Evolutionary conservation across 1,140 invertebrate genomes (phyloP).

Genomic region (Solen grandis): DNA sequence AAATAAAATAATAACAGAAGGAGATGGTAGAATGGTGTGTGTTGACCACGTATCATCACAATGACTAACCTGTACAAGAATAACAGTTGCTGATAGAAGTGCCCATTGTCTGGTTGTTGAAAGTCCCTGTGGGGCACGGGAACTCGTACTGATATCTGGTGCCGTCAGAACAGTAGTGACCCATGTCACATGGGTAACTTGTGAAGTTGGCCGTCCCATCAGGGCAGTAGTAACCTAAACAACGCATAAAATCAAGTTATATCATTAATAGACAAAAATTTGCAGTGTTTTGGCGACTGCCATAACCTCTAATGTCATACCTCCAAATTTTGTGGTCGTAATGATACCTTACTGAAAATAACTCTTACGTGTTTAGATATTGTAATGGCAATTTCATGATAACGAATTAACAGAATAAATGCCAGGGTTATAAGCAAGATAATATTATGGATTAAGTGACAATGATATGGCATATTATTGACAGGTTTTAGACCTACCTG

Average conservation of each 20-base stretch:
- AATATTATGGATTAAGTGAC: too few species aligned
- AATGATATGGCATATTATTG: too few species aligned
- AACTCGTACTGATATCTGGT: conserved; percentile 66
- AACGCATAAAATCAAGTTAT: background rate
- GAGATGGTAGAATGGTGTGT: too few species aligned
- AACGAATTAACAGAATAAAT: too few species aligned
- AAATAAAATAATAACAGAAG: too few species aligned
- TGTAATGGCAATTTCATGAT: too few species aligned
- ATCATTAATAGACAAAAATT: background rate
- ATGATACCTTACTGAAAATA: too few species aligned
- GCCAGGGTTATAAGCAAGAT: too few species aligned
- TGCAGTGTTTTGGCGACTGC: background rate
- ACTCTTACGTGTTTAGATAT: too few species aligned
- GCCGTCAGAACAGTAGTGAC: conserved; percentile 72
- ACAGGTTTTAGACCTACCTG: conserved; percentile 70
- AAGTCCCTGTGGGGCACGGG: conserved; percentile 74
- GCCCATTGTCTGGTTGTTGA: conserved; percentile 72
- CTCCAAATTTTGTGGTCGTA: too few species aligned
- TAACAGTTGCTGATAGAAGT: conserved; percentile 66
- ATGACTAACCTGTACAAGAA: conserved; percentile 73
- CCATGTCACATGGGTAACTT: conserved; percentile 69
- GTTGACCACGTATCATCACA: too few species aligned
- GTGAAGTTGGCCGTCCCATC: conserved; percentile 74
- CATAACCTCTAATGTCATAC: too few species aligned
- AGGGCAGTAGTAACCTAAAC: conserved; percentile 76